Percentiles rank a stretch among this genome's conserved stretches.
Evolutionary conservation across 2,888 invertebrate species (phyloP).

Genomic region (Cheilosia soror): DNA sequence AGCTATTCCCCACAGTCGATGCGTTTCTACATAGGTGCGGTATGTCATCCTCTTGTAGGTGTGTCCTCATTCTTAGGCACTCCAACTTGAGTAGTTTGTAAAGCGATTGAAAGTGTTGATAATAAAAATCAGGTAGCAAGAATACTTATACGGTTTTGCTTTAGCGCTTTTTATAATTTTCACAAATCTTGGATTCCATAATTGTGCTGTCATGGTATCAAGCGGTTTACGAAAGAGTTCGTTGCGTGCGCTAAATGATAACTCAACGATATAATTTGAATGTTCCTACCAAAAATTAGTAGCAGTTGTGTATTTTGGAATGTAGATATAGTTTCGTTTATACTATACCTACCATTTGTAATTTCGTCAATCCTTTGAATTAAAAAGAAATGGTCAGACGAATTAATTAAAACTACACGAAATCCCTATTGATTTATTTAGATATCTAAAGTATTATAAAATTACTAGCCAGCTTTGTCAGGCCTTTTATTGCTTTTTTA

Average conservation of each 20-base stretch:
- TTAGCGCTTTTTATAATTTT: conserved; percentile 65
- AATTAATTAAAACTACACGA: too few species aligned
- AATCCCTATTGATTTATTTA: too few species aligned
- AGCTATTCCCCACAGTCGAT: conserved; percentile 38
- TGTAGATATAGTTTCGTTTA: too few species aligned
- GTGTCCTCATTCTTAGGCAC: conserved; percentile 23
- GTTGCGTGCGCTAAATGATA: conserved; percentile 59
- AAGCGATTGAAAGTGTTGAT: conserved; percentile 61
- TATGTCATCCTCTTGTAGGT: conserved; percentile 47
- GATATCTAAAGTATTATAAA: too few species aligned
- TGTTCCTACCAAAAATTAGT: conserved; percentile 3
- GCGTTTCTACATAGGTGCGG: conserved; percentile 41
- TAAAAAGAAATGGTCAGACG: too few species aligned
- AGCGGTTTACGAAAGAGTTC: conserved; percentile 54
- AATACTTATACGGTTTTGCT: conserved; percentile 58
- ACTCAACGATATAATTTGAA: conserved; percentile 47
- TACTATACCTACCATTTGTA: too few species aligned
- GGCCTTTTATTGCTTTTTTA: too few species aligned
- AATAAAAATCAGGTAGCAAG: conserved; percentile 69
- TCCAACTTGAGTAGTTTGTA: conserved; percentile 40
- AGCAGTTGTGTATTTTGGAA: too few species aligned
- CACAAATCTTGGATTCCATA: conserved; percentile 66
- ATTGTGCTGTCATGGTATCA: conserved; percentile 63
- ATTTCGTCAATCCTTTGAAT: too few species aligned
- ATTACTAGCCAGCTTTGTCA: too few species aligned